phyloP scores from a whole-genome alignment of 2,888 invertebrate species.

The Nymphalis polychloros region DNA sequence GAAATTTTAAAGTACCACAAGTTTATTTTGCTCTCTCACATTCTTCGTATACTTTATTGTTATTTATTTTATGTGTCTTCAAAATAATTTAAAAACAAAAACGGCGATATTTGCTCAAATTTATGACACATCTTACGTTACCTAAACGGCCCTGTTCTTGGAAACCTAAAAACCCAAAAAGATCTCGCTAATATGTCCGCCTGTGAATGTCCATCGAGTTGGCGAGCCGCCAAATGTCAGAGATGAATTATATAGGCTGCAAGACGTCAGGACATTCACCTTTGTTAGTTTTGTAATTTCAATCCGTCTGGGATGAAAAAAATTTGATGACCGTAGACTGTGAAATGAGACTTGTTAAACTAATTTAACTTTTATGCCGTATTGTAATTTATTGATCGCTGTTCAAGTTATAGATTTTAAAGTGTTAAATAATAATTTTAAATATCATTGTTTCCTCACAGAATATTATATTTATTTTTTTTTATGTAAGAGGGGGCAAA shows the following conservation, averaged over 20 bases:
- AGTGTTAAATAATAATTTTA: too few relatives aligned
- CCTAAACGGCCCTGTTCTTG: constrained; percentile 11
- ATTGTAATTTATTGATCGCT: background rate
- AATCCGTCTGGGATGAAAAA: constrained; percentile 19
- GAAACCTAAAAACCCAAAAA: constrained; percentile 36
- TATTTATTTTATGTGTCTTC: constrained; percentile 1
- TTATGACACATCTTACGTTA: constrained; percentile 15
- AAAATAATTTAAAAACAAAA: constrained; percentile 9
- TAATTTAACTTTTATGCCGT: background rate
- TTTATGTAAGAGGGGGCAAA: too few relatives aligned
- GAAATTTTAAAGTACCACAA: background rate
- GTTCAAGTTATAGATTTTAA: too few relatives aligned
- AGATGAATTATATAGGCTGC: constrained; percentile 40
- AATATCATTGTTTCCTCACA: too few relatives aligned
- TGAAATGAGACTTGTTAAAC: background rate
- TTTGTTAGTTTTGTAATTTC: constrained; percentile 30
- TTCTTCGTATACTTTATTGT: constrained; percentile 5
- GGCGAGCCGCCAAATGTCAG: constrained; percentile 39
- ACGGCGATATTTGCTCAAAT: background rate
- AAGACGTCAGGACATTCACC: constrained; percentile 39
- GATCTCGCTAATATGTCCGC: constrained; percentile 30
- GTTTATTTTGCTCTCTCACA: background rate
- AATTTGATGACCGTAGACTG: background rate
- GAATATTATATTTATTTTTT: too few relatives aligned
- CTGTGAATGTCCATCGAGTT: constrained; percentile 32